These are phyloP conservation scores for Ancistrus triradiatus DNA, from an alignment of 2,113 vertebrate species.

Conservation along the genomic window DNA sequence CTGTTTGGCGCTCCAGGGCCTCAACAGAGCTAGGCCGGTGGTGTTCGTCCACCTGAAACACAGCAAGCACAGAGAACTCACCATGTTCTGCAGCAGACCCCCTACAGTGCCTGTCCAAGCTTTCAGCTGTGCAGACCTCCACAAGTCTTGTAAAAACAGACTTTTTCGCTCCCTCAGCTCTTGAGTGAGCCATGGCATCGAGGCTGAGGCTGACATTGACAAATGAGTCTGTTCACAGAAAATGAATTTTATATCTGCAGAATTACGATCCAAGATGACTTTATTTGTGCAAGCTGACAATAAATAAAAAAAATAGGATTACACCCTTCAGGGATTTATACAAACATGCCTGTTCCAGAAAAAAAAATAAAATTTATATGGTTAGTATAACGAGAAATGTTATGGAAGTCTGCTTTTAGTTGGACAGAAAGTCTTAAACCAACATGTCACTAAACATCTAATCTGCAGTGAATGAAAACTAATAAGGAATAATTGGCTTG, in stretches of 20 bases:
- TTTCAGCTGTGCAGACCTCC: constrained; percentile 60
- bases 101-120: constrained; percentile 54
- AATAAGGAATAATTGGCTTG: constrained; percentile 11
- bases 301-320: constrained; percentile 52
- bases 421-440: too few species aligned
- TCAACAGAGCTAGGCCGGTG: constrained; percentile 34
- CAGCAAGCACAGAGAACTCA: constrained; percentile 56
- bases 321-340: too few species aligned
- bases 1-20: neutral
- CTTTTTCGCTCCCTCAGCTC: constrained; percentile 61
- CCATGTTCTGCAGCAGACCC: constrained; percentile 56
- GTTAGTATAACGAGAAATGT: too few species aligned
- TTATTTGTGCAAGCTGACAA: constrained; percentile 48
- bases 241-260: constrained; percentile 72
- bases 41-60: constrained; percentile 62
- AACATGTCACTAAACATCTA: too few species aligned
- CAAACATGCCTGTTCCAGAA: too few species aligned
- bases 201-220: constrained; percentile 83
- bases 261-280: constrained; percentile 79
- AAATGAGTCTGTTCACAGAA: constrained; percentile 81
- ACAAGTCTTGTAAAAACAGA: constrained; percentile 85
- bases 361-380: too few species aligned
- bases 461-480: too few species aligned
- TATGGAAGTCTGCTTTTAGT: too few species aligned
- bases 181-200: constrained; percentile 74